phyloP scores from a whole-genome alignment of 2,113 vertebrate genomes.

The Neotoma lepida region DNA sequence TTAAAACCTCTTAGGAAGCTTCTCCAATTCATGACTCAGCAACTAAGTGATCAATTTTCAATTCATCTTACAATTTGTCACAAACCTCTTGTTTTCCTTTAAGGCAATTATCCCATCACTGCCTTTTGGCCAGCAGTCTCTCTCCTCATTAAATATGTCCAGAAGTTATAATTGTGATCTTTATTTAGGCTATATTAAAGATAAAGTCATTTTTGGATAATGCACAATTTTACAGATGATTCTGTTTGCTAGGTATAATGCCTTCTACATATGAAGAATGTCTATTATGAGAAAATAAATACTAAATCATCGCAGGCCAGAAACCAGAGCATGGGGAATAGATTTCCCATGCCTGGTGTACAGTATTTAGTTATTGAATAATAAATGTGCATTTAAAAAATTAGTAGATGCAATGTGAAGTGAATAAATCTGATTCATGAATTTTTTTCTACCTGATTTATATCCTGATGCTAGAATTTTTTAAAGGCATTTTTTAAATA shows the following conservation, averaged over 20 bases:
- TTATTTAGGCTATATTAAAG: conserved; percentile 26
- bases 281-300: background rate
- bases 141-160: background rate
- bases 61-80: background rate
- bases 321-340: background rate
- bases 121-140: background rate
- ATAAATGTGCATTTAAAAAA: background rate
- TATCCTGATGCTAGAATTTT: background rate
- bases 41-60: conserved; percentile 61
- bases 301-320: background rate
- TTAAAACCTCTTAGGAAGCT: conserved; percentile 30
- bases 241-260: background rate
- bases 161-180: conserved; percentile 15
- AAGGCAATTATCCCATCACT: background rate
- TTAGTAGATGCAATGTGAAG: background rate
- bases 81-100: conserved; percentile 6
- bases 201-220: background rate
- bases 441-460: background rate
- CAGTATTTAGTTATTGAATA: background rate
- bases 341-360: background rate
- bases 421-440: background rate
- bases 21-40: conserved; percentile 47
- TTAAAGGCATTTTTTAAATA: background rate
- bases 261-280: background rate
- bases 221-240: background rate